Evolutionary conservation across 2,888 invertebrate genomes (phyloP).

Genomic region (Drosophila diplacantha): DNA sequence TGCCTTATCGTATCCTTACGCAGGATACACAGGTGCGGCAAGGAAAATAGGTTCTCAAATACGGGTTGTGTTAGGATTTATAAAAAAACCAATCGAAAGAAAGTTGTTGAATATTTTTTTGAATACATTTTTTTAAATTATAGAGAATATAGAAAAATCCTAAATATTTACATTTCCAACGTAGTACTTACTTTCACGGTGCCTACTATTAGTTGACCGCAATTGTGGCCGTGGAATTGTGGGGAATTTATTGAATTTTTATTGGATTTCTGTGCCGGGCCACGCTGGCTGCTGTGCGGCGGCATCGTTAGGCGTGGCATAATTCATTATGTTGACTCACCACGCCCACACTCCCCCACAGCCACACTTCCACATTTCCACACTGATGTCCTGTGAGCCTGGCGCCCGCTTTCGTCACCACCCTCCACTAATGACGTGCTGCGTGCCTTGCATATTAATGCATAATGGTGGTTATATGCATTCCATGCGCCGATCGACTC

Average conservation of each 20-base stretch:
- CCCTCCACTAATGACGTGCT: constrained; percentile 41
- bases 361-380: not conserved
- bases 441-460: constrained; percentile 71
- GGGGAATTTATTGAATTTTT: constrained; percentile 73
- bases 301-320: constrained; percentile 69
- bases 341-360: constrained; percentile 11
- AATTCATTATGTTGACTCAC: constrained; percentile 69
- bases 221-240: constrained; percentile 40
- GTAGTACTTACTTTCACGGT: not conserved
- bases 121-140: no score
- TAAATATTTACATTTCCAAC: not conserved
- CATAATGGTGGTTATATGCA: constrained; percentile 43
- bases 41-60: not conserved
- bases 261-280: constrained; percentile 63
- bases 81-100: fast-evolving
- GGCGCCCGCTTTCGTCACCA: not conserved
- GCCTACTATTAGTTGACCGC: constrained; percentile 11
- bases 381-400: constrained; percentile 2
- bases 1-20: constrained; percentile 2
- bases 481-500: constrained; percentile 53
- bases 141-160: not conserved
- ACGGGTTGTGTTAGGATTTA: not conserved
- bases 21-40: constrained; percentile 9
- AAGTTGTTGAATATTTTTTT: no score
- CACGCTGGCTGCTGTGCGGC: constrained; percentile 59